phyloP scores from a whole-genome alignment of 2,888 invertebrate species.

The Nysson spinosus region DNA sequence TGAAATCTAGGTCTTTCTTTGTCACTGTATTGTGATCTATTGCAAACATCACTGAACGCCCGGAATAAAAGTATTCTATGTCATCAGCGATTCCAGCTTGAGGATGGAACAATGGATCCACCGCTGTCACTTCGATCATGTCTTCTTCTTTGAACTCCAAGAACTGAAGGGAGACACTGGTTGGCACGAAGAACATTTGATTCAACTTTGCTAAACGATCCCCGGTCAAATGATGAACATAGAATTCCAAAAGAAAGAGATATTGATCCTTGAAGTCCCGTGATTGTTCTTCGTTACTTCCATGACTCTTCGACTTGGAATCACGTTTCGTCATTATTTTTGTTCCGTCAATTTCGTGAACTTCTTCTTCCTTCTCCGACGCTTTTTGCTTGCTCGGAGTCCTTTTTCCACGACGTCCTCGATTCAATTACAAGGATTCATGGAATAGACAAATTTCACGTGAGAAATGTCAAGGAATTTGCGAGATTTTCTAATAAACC shows the following conservation, averaged over 20 bases:
- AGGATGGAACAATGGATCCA: constrained; percentile 67
- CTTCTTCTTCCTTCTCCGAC: not conserved
- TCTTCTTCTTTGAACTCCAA: constrained; percentile 80
- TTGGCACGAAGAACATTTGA: constrained; percentile 74
- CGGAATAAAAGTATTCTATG: constrained; percentile 79
- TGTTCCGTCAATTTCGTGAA: not conserved
- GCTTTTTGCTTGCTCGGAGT: not conserved
- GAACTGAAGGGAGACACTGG: constrained; percentile 81
- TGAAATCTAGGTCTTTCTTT: constrained; percentile 79
- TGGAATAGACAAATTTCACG: not conserved
- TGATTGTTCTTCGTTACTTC: not conserved
- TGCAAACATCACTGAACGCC: constrained; percentile 83
- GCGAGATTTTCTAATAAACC: no score
- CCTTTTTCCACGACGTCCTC: constrained; percentile 12
- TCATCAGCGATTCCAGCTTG: constrained; percentile 69
- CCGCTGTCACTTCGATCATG: constrained; percentile 64
- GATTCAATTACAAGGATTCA: constrained; percentile 11
- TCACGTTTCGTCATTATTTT: not conserved
- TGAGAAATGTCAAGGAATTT: not conserved
- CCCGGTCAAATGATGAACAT: constrained; percentile 79
- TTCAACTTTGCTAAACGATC: constrained; percentile 68
- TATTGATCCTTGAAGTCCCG: constrained; percentile 59
- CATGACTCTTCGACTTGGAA: constrained; percentile 1
- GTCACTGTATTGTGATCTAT: constrained; percentile 79
- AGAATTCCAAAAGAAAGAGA: constrained; percentile 82